Evolutionary conservation across 2,797 vertebrate species (phyloP), one percentile per base, ranked within the genome.

Genomic region (Myripristis murdjan): DNA sequence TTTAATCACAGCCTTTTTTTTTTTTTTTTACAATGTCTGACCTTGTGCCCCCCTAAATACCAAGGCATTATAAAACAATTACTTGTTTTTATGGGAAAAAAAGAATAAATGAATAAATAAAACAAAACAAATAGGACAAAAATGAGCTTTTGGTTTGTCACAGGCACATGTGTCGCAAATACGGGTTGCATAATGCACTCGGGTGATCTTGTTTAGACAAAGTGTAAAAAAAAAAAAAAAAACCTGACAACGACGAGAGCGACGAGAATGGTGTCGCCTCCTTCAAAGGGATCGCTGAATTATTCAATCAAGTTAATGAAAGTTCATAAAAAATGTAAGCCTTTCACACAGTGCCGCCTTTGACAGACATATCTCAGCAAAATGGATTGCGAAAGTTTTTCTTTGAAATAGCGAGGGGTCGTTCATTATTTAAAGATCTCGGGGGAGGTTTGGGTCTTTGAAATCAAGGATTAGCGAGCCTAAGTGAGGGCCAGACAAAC

Each of bases 231-330:
- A 78, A 81, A 77, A n/a, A n/a, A n/a, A n/a, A n/a, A n/a, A n/a
- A n/a, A n/a, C n/a, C 63, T 62, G 84, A 75, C 81, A 76, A 59
- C 64, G 69, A 71, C 2, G 28, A 68, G 72, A 75, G 83, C 64
- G 51, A 66, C 23, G 59, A 53, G 74, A 83, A 53, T 35, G 73
- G 82, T 66, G 81, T 41, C 4, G 68, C 84, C 46, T 64, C 80
- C 89, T 88, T 92, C 84, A 89, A 84, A 89, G 81, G 8, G 14
- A 9, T 5, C 1, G 48, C 70, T 92, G 82, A 92, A 93, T 92
- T 86, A 93, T 92, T 92, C 66, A 92, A 54, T 82, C 77, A 77
- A 85, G 82, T 86, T 89, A 91, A 92, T 91, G 83, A 88, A 89
- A 85, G 79, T 79, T 91, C 82, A 90, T 91, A 54, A 93, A 92